Evolutionary conservation across 1,140 invertebrate genomes (phyloP), one percentile per base, ranked within the genome.

Genomic region (Atopsyche davidsoni): DNA sequence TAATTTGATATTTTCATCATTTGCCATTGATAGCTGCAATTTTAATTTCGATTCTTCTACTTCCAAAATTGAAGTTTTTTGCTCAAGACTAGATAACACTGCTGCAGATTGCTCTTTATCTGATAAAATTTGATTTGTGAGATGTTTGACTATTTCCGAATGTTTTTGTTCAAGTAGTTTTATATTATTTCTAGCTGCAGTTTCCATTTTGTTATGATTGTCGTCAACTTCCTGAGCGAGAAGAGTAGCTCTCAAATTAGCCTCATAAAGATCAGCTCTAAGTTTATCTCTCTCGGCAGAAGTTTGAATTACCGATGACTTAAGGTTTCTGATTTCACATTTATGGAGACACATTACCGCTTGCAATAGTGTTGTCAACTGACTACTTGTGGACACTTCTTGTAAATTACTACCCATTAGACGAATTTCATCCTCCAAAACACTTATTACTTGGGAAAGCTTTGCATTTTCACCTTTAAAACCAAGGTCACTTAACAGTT

Each of bases 191-290:
- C 83, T 77, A 40, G 82, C 72, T 19, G 79, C 79, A 49, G 80
- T 80, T 66, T 95, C 91, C 58, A 93, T 75, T 31, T 82, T 77
- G 0, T 79, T 74, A 65, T 94, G 89, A 59, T 88, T 84, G 42
- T 95, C 92, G 64, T 96, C 92, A 1, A 92, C 85, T 68, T 96
- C 92, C 49, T 87, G 84, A 1, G 89, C 91, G 16, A 95, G 66
- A 24, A 90, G 59, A 4, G 80, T 75, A 0, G 88, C 86, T 51
- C 89, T 72, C 22, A 84, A 75, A 59, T 93, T 92, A 0, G 89
- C 89, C 58, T 92, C 87, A 7, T 73, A 67, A 7, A 93, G 75
- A 62, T 92, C 88, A 1, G 70, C 65, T 36, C 81, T 78, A 13
- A 95, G 65, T 65, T 93, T 57, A 83, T 77, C 60, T 83, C 89